Evolutionary conservation across 1,140 invertebrate species (phyloP).

Genomic region (Monomorium pharaonis): DNA sequence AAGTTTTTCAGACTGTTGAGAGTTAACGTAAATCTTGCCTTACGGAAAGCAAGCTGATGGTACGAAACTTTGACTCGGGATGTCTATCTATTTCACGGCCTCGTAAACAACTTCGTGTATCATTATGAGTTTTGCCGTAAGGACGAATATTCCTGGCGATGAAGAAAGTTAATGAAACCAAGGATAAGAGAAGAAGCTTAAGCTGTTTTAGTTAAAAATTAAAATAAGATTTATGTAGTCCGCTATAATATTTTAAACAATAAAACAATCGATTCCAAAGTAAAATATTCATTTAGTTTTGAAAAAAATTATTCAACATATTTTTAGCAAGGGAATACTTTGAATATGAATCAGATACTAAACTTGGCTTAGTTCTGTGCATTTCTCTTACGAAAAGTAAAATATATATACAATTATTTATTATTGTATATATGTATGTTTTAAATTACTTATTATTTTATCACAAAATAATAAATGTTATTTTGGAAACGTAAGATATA

Average conservation of each 20-base stretch:
- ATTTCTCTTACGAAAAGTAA: not conserved
- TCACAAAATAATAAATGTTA: not conserved
- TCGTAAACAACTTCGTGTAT: constrained; percentile 63
- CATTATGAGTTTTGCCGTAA: constrained; percentile 60
- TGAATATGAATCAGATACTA: not conserved
- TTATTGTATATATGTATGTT: not conserved
- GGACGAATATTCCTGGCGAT: constrained; percentile 28
- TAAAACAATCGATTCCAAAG: not conserved
- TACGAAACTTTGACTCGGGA: constrained; percentile 55
- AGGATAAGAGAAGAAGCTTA: not conserved
- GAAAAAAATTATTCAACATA: constrained; percentile 5
- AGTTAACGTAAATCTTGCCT: constrained; percentile 66
- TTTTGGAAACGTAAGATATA: not conserved
- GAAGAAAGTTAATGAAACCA: constrained; percentile 60
- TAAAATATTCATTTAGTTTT: not conserved
- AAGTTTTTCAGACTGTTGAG: constrained; percentile 66
- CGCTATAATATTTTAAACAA: not conserved
- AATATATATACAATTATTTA: not conserved
- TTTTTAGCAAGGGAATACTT: constrained; percentile 21
- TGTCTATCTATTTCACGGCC: constrained; percentile 61
- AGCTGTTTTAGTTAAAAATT: not conserved
- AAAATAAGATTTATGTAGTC: not conserved
- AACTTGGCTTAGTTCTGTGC: not conserved
- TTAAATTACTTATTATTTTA: constrained; percentile 9
- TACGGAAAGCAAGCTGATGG: constrained; percentile 40